Evolutionary conservation across 2,888 invertebrate species (phyloP).

Genomic region (Kuschelorhynchus macadamiae): DNA sequence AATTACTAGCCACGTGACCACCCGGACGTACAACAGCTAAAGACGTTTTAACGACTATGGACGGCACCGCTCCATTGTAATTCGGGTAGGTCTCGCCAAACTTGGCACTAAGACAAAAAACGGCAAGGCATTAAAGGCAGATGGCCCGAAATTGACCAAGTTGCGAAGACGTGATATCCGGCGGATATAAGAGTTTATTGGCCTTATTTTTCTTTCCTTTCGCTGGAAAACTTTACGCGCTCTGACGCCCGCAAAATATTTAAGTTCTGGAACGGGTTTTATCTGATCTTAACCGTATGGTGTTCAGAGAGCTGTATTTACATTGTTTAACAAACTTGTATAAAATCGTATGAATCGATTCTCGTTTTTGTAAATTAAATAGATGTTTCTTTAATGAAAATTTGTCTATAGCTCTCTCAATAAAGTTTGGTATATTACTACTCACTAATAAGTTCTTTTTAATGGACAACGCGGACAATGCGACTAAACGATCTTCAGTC

Average conservation of each 20-base stretch:
- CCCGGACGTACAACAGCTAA: constrained; percentile 26
- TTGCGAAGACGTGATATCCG: constrained; percentile 34
- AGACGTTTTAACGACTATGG: constrained; percentile 34
- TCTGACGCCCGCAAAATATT: constrained; percentile 14
- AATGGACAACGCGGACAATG: no score
- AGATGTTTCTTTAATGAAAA: no score
- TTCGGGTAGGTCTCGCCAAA: constrained; percentile 26
- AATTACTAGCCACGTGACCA: constrained; percentile 20
- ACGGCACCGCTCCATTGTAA: constrained; percentile 30
- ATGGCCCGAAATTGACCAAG: constrained; percentile 44
- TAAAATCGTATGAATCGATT: no score
- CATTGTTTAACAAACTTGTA: no score
- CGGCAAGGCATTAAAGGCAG: constrained; percentile 35
- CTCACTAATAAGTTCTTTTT: no score
- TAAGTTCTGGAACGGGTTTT: neutral
- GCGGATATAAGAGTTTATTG: constrained; percentile 22
- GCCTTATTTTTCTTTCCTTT: constrained; percentile 21
- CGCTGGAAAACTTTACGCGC: constrained; percentile 9
- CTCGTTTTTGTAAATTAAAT: no score
- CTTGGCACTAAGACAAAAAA: constrained; percentile 34
- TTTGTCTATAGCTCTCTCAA: no score
- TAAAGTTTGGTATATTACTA: no score
- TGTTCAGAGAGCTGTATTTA: no score
- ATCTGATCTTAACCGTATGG: no score
- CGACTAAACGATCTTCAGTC: no score